Conservation (phyloP, 2,113 vertebrate genomes). For the Callorhinus ursinus region DNA sequence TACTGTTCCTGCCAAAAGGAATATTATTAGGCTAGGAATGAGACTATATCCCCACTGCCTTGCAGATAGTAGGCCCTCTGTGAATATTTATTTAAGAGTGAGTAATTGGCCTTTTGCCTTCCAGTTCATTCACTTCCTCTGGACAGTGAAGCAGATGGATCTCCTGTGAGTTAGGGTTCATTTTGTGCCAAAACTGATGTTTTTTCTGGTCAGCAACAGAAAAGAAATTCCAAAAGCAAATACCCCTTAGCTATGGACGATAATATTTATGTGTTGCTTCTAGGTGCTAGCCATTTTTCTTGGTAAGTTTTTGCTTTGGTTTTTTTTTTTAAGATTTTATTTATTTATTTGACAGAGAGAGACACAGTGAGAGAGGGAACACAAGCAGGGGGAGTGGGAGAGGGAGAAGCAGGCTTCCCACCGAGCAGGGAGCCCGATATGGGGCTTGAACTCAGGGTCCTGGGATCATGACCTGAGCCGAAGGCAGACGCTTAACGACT, state of each 20-base stretch:
- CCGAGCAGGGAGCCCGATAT: too few species aligned
- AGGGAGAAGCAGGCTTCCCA: too few species aligned
- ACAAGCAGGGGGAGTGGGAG: too few species aligned
- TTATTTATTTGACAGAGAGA: too few species aligned
- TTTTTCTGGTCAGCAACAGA: slow-evolving; percentile 54
- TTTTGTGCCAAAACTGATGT: slow-evolving; percentile 55
- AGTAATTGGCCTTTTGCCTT: slow-evolving; percentile 29
- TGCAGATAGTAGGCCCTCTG: not conserved
- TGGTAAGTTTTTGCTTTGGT: not conserved
- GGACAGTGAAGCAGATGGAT: slow-evolving; percentile 45
- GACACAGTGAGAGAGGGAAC: too few species aligned
- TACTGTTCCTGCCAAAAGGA: not conserved
- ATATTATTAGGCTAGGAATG: not conserved
- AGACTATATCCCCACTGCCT: not conserved
- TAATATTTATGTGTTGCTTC: slow-evolving; percentile 22
- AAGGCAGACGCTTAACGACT: too few species aligned
- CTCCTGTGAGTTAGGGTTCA: not conserved
- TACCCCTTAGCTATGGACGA: not conserved
- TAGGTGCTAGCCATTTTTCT: slow-evolving; percentile 14
- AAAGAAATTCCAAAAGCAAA: slow-evolving; percentile 53
- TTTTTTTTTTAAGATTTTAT: too few species aligned
- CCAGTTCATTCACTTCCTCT: not conserved
- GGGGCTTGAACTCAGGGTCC: too few species aligned
- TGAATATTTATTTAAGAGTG: slow-evolving; percentile 7
- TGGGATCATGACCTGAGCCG: too few species aligned